Base-by-base conservation (phyloP, 2,888 invertebrate genomes). In the Dichetophora obliterata region DNA sequence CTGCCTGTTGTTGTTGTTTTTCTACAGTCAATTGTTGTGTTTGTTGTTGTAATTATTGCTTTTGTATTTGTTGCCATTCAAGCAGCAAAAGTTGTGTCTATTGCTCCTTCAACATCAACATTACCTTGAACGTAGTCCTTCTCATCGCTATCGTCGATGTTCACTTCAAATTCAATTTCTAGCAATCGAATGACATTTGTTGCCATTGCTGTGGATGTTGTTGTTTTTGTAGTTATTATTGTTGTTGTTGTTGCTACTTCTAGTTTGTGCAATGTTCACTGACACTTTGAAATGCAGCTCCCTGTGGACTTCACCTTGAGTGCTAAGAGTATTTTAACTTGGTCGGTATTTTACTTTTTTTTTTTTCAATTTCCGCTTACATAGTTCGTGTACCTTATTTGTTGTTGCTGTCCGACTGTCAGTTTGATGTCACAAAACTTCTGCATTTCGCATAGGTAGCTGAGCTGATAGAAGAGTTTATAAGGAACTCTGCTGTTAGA, bases 131-230 rank as follows among this genome's bases (percentile, higher is more conserved):
- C 11, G 61, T 68, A 14, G 68, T 50, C 27, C 66, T n/a, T 19
- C 54, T n/a, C n/a, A n/a, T 6, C 22, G 63, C 31, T 63, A 43
- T 37, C 63, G 54, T 31, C 52, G 70, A n/a, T 71, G 71, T 71
- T 54, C 72, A 72, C 61, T 72, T 72, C 52, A 61, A 72, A 72
- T 72, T 61, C 72, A 72, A 72, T 72, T 72, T 71, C 71, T 57
- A 19, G 43, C 59, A 72, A 72, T 61, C 48, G 48, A 50, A 68
- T 19, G 68, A 27, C 68, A 68, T 24, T 68, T 68, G 14, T 5
- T 57, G 34, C 24, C 52, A 22, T 43, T 71, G 57, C 37, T 54
- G 27, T n/a, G 22, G 14, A 24, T 59, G 59, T 1, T 24, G 14
- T 24, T 24, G 4, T 9, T 16, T 14, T 65, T 16, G n/a, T 24